These are phyloP conservation scores for Phainopepla nitens DNA, from an alignment of 2,113 vertebrate genomes.

Conservation along the genomic window DNA sequence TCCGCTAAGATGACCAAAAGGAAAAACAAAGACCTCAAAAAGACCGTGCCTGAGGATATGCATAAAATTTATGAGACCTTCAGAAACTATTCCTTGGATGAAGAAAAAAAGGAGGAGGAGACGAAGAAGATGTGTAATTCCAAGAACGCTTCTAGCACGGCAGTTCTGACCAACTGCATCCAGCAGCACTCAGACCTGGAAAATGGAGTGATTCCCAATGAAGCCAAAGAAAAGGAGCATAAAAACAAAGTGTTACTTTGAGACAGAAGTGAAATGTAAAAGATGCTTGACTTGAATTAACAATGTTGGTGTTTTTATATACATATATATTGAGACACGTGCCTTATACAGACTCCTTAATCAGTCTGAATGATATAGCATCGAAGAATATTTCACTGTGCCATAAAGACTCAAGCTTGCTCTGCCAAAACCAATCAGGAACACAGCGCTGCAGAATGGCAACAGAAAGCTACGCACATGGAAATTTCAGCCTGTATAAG, in stretches of 20 bases:
- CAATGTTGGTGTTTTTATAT: constrained; percentile 65
- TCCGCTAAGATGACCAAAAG: constrained; percentile 87
- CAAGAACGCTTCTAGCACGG: constrained; percentile 78
- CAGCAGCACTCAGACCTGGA: constrained; percentile 75
- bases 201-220: constrained; percentile 76
- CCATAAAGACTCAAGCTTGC: constrained; percentile 76
- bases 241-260: constrained; percentile 75
- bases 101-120: constrained; percentile 78
- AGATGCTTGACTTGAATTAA: constrained; percentile 44
- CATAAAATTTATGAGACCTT: constrained; percentile 83
- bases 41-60: constrained; percentile 85
- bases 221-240: constrained; percentile 81
- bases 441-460: constrained; percentile 37
- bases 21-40: constrained; percentile 87
- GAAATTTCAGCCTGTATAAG: constrained; percentile 1
- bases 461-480: constrained; percentile 31
- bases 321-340: constrained; percentile 75
- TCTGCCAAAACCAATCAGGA: constrained; percentile 71
- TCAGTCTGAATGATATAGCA: constrained; percentile 74
- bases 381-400: constrained; percentile 79
- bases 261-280: constrained; percentile 72
- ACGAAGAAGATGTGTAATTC: constrained; percentile 80
- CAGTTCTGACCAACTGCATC: constrained; percentile 77
- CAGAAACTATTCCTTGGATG: constrained; percentile 78
- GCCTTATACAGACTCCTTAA: constrained; percentile 80